Evolutionary conservation across 2,888 invertebrate species (phyloP).

Genomic region (Orthosia incerta): DNA sequence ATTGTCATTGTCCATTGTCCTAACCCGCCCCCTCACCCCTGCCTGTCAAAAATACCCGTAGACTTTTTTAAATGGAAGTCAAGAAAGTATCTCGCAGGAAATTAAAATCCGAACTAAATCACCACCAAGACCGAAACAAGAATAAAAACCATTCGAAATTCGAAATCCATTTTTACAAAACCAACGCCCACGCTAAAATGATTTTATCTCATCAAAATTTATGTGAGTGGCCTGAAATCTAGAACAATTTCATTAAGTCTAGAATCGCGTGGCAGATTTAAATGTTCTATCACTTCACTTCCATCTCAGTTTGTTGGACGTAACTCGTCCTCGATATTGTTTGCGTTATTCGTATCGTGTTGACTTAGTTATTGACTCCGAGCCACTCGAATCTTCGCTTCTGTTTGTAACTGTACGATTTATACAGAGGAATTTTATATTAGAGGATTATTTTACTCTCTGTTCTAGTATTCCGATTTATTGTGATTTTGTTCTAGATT

Average conservation of each 20-base stretch:
- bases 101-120: conserved; percentile 21
- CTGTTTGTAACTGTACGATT: conserved; percentile 40
- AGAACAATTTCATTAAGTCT: conserved; percentile 30
- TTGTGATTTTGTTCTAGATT: conserved; percentile 9
- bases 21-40: too few species aligned
- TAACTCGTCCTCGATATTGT: conserved; percentile 66
- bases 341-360: conserved; percentile 56
- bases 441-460: conserved; percentile 32
- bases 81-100: neutral
- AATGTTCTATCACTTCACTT: conserved; percentile 22
- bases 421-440: conserved; percentile 43
- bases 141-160: conserved; percentile 16
- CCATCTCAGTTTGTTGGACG: conserved; percentile 52
- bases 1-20: too few species aligned
- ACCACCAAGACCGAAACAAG: neutral
- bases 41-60: too few species aligned
- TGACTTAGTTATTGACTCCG: conserved; percentile 61
- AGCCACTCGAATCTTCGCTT: conserved; percentile 51
- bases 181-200: conserved; percentile 6
- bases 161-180: conserved; percentile 32
- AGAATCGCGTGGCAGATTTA: conserved; percentile 33
- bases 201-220: conserved; percentile 40
- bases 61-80: neutral
- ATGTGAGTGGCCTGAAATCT: conserved; percentile 62
- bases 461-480: conserved; percentile 19